phyloP scores from a whole-genome alignment of 2,113 vertebrate genomes.

The Cathartes aura region DNA sequence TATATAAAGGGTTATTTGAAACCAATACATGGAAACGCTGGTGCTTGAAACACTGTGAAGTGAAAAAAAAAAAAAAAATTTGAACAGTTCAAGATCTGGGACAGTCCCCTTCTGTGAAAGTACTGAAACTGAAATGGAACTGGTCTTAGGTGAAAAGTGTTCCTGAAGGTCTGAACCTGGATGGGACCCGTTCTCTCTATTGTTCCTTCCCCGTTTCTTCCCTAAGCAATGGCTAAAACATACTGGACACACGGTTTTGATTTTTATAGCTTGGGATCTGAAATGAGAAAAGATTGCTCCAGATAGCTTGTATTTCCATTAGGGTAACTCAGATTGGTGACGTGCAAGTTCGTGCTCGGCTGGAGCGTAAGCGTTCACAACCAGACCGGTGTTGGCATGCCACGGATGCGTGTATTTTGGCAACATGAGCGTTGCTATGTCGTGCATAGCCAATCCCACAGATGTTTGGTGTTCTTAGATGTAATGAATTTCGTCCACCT shows the following conservation, averaged over 20 bases:
- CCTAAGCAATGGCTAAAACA: neutral
- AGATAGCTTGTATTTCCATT: constrained; percentile 51
- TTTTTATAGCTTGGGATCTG: constrained; percentile 66
- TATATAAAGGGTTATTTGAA: constrained; percentile 90
- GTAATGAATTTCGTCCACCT: neutral
- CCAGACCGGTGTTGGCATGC: constrained; percentile 17
- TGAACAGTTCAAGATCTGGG: constrained; percentile 83
- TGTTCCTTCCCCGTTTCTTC: constrained; percentile 46
- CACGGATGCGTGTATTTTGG: neutral
- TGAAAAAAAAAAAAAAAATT: constrained; percentile 66
- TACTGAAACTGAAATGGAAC: constrained; percentile 75
- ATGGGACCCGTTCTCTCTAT: constrained; percentile 61
- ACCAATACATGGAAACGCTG: constrained; percentile 92
- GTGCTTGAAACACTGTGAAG: constrained; percentile 99
- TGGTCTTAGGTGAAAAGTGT: constrained; percentile 69
- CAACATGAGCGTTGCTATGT: neutral
- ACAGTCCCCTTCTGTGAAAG: constrained; percentile 77
- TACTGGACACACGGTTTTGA: constrained; percentile 39
- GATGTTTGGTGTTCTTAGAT: neutral
- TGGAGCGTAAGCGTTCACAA: neutral
- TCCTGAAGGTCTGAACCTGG: constrained; percentile 60
- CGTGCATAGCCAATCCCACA: constrained; percentile 16
- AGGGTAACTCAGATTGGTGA: constrained; percentile 1
- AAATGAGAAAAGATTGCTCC: constrained; percentile 60
- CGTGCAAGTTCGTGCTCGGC: constrained; percentile 4